Percentiles rank a stretch among this genome's conserved stretches.
Conservation (phyloP, 2,113 vertebrate species). For the Forbesichthys papilliferus region DNA sequence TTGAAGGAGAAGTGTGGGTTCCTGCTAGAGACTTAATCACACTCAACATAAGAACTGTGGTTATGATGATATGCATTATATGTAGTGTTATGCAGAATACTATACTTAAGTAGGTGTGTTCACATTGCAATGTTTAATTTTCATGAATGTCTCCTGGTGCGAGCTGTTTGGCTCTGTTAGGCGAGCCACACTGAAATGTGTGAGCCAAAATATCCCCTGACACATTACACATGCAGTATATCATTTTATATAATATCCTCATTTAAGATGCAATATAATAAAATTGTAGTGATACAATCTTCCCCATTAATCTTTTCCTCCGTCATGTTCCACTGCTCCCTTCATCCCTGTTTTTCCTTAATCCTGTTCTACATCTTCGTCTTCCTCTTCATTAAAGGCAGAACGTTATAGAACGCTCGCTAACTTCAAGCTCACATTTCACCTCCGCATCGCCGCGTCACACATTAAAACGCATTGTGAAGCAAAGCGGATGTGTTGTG, state of each 20-base stretch:
- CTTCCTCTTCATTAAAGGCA: neutral
- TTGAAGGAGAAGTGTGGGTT: neutral
- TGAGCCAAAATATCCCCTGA: too few species aligned
- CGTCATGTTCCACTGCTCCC: neutral
- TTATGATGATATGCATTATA: neutral
- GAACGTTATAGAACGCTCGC: too few species aligned
- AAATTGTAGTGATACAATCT: constrained; percentile 17
- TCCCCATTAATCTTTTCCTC: constrained; percentile 21
- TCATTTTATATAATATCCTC: too few species aligned
- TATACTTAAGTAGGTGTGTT: constrained; percentile 12
- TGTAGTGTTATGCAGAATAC: too few species aligned
- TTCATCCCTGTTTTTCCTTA: too few species aligned
- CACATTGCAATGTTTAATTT: constrained; percentile 42
- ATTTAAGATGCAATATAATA: neutral
- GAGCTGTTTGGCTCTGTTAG: constrained; percentile 10
- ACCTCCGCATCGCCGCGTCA: too few species aligned
- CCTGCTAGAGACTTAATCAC: constrained; percentile 8
- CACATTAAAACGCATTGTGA: too few species aligned
- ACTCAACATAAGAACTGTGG: constrained; percentile 5
- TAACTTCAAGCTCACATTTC: too few species aligned
- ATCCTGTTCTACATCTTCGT: neutral
- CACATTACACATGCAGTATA: too few species aligned
- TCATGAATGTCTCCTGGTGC: constrained; percentile 37
- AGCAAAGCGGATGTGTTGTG: too few species aligned
- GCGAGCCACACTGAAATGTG: constrained; percentile 5